Evolutionary conservation across 2,113 vertebrate species (phyloP).

Genomic region (Irena cyanogastra): DNA sequence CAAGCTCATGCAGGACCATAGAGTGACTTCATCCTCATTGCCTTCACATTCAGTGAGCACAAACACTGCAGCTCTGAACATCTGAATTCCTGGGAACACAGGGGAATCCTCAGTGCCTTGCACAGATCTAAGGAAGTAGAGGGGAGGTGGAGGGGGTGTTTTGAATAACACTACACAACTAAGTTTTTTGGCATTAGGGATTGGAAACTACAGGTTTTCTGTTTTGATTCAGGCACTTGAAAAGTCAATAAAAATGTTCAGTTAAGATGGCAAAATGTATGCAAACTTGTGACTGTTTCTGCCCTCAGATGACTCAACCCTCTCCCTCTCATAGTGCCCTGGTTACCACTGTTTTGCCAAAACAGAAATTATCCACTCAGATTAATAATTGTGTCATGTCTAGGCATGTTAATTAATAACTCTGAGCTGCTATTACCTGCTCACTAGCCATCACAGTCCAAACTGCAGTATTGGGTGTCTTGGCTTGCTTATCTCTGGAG

Average conservation of each 20-base stretch:
- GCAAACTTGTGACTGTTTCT: background rate
- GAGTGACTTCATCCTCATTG: background rate
- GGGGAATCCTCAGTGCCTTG: background rate
- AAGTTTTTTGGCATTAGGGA: background rate
- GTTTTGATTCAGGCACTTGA: background rate
- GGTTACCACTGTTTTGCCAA: background rate
- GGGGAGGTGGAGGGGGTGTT: accelerated
- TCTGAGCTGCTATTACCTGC: background rate
- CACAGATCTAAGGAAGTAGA: background rate
- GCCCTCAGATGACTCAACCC: background rate
- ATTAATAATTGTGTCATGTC: background rate
- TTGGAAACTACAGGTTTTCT: background rate
- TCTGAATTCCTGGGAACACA: background rate
- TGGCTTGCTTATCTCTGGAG: background rate
- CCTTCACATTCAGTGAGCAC: background rate
- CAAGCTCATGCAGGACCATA: background rate
- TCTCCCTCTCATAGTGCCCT: background rate
- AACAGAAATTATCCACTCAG: background rate
- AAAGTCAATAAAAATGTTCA: background rate
- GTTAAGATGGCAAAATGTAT: background rate
- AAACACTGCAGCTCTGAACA: background rate
- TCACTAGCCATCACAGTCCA: background rate
- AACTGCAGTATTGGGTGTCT: background rate
- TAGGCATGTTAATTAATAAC: background rate
- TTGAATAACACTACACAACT: background rate